These are phyloP conservation scores for Polydrusus pterygomalis DNA, from an alignment of 2,888 invertebrate genomes.

Conservation along the genomic window DNA sequence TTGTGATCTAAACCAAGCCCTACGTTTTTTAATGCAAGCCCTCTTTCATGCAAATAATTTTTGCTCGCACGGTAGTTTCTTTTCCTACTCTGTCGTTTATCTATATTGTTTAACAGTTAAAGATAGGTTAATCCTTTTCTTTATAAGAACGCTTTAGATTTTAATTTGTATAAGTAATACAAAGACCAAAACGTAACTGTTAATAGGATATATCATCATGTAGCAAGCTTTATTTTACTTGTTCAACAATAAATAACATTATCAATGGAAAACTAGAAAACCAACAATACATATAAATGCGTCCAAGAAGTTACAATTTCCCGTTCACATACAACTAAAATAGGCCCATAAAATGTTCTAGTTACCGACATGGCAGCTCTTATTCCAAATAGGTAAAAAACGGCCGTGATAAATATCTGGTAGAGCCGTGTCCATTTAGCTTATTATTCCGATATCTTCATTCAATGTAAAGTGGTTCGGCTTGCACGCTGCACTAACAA, in stretches of 20 bases:
- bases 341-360: constrained; percentile 61
- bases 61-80: too few species aligned
- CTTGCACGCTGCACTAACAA: constrained; percentile 69
- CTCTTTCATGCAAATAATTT: too few species aligned
- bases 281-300: constrained; percentile 52
- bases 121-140: too few species aligned
- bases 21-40: too few species aligned
- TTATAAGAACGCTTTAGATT: too few species aligned
- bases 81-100: too few species aligned
- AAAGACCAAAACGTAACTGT: too few species aligned
- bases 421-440: constrained; percentile 67
- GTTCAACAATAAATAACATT: constrained; percentile 41
- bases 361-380: constrained; percentile 59
- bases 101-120: too few species aligned
- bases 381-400: constrained; percentile 60
- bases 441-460: constrained; percentile 72
- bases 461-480: constrained; percentile 72
- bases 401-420: constrained; percentile 57
- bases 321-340: constrained; percentile 61
- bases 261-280: constrained; percentile 39
- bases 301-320: constrained; percentile 47
- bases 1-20: too few species aligned
- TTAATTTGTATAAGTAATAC: too few species aligned
- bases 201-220: too few species aligned
- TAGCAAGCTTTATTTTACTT: neutral